These are phyloP conservation scores for Synanthedon andrenaeformis DNA, from an alignment of 2,888 invertebrate species.

Conservation along the genomic window DNA sequence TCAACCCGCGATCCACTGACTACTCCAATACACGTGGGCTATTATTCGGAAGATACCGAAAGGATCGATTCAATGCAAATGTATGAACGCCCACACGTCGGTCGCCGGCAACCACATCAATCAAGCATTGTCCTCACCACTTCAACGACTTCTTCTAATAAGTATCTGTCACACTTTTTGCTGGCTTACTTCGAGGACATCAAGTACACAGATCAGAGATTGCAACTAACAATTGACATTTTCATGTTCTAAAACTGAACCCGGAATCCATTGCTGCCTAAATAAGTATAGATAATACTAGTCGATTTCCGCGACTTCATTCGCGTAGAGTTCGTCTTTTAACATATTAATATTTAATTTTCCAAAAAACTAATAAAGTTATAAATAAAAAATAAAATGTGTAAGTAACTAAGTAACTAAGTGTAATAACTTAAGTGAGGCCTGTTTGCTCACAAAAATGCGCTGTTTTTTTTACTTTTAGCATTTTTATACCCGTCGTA, in stretches of 20 bases:
- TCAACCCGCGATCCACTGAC: constrained; percentile 26
- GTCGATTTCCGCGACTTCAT: too few species aligned
- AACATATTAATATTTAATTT: too few species aligned
- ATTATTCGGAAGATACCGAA: constrained; percentile 42
- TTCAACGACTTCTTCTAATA: constrained; percentile 17
- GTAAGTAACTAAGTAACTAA: too few species aligned
- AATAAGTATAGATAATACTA: too few species aligned
- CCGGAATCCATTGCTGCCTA: constrained; percentile 36
- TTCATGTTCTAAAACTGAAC: constrained; percentile 46
- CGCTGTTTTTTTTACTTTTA: too few species aligned
- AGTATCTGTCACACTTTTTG: constrained; percentile 43
- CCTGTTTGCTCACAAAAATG: too few species aligned
- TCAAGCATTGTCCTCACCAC: constrained; percentile 43
- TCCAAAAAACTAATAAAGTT: too few species aligned
- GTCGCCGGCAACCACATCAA: constrained; percentile 41
- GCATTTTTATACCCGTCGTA: too few species aligned
- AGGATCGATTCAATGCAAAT: constrained; percentile 64
- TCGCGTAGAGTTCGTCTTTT: too few species aligned
- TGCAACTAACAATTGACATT: constrained; percentile 51
- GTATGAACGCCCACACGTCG: constrained; percentile 38
- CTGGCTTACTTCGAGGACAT: constrained; percentile 25
- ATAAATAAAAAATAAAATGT: too few species aligned
- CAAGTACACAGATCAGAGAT: constrained; percentile 50
- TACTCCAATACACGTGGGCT: constrained; percentile 33
- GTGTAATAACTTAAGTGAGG: too few species aligned